Evolutionary conservation across 2,888 invertebrate species (phyloP).

Genomic region (Yponomeuta sedellus): DNA sequence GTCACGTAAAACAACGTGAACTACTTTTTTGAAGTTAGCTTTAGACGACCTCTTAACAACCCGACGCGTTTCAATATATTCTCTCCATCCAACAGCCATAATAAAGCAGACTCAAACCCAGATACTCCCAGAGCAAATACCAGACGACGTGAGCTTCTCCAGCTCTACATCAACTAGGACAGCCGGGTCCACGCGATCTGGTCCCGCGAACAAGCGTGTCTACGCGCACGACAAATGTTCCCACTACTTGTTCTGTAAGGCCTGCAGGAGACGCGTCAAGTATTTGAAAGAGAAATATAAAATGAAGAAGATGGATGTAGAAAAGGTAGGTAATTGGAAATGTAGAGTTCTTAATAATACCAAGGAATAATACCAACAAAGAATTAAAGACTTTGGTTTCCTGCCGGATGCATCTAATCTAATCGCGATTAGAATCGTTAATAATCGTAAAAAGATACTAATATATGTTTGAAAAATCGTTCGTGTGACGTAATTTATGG

Average conservation of each 20-base stretch:
- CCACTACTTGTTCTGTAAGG: background rate
- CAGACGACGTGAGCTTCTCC: background rate
- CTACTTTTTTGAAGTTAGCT: no score
- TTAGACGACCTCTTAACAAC: no score
- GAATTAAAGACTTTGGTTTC: no score
- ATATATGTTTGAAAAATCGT: no score
- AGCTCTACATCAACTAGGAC: background rate
- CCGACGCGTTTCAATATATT: background rate
- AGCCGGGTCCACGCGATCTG: background rate
- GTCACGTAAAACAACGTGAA: no score
- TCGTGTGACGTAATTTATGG: background rate
- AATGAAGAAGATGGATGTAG: conserved; percentile 37
- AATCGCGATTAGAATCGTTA: background rate
- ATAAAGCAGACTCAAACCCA: background rate
- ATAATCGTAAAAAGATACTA: no score
- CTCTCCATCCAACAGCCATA: background rate
- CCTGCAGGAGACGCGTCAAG: conserved; percentile 34
- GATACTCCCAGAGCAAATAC: background rate
- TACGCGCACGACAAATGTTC: background rate
- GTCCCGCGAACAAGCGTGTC: background rate
- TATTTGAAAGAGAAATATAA: conserved; percentile 40
- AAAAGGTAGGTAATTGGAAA: conserved; percentile 44
- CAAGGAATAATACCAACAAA: no score
- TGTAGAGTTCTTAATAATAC: no score
- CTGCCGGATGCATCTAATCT: no score